A percentile compares a stretch with the other conserved stretches of the same genome.
Conservation (phyloP, 2,113 vertebrate species). For the Ginglymostoma cirratum region DNA sequence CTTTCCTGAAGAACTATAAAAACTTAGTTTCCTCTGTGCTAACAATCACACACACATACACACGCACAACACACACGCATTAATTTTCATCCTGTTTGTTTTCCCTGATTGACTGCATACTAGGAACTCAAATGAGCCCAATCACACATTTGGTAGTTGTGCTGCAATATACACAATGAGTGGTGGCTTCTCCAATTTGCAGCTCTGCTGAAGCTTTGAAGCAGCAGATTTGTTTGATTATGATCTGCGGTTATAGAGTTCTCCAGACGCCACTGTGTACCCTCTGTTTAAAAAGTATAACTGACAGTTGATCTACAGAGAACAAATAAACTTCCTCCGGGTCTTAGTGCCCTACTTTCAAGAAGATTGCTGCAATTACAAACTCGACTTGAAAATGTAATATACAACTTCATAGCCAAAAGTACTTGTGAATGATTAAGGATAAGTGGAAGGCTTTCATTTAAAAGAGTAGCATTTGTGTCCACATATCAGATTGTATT, state of each 20-base stretch:
- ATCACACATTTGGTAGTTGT: conserved; percentile 49
- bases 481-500: too few species aligned
- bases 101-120: conserved; percentile 49
- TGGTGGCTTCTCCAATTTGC: conserved; percentile 53
- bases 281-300: neutral
- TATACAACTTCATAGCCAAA: neutral
- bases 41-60: conserved; percentile 49
- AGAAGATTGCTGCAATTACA: neutral
- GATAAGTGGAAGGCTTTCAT: neutral
- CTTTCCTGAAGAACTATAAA: neutral
- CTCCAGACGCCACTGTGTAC: neutral
- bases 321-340: neutral
- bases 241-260: neutral
- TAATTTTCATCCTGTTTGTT: conserved; percentile 42
- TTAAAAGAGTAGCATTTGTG: neutral
- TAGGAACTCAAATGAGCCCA: conserved; percentile 46
- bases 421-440: neutral
- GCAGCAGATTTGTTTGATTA: conserved; percentile 41
- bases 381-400: neutral
- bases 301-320: neutral
- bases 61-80: conserved; percentile 46
- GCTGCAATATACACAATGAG: conserved; percentile 46
- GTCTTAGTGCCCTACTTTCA: neutral
- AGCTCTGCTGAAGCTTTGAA: conserved; percentile 49
- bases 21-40: conserved; percentile 43